Conservation (phyloP, 1,140 invertebrate species). For the Brachionus angularis region DNA sequence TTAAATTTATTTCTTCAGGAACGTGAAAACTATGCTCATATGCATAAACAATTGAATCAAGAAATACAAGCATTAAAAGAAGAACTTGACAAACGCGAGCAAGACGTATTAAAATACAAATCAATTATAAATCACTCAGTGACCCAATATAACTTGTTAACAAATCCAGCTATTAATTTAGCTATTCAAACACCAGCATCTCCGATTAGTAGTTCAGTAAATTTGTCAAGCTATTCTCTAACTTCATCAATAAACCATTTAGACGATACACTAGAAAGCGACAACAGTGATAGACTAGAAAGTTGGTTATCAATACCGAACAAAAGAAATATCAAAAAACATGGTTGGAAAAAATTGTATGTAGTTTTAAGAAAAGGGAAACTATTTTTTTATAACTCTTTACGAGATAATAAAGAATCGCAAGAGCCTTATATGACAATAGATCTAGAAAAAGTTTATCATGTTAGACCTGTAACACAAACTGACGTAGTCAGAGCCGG, state of each 20-base stretch:
- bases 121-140: background rate
- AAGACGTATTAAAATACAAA: constrained; percentile 1
- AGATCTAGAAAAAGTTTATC: constrained; percentile 96
- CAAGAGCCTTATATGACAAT: constrained; percentile 87
- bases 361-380: constrained; percentile 93
- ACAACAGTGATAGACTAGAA: constrained; percentile 70
- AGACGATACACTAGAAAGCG: constrained; percentile 3
- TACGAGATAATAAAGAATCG: constrained; percentile 81
- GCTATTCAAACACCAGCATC: background rate
- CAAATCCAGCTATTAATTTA: constrained; percentile 7
- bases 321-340: constrained; percentile 86
- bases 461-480: constrained; percentile 93
- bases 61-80: constrained; percentile 34
- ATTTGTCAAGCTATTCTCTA: constrained; percentile 22
- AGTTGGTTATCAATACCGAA: constrained; percentile 91
- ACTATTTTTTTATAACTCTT: constrained; percentile 93
- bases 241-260: constrained; percentile 13
- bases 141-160: background rate
- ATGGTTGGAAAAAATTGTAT: constrained; percentile 94
- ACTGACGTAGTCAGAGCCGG: constrained; percentile 96
- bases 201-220: constrained; percentile 25
- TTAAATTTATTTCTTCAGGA: background rate
- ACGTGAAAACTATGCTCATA: constrained; percentile 11
- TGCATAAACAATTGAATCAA: constrained; percentile 29
- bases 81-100: constrained; percentile 30